These are phyloP conservation scores for Zosterops borbonicus DNA, from an alignment of 2,113 vertebrate species.

Conservation along the genomic window DNA sequence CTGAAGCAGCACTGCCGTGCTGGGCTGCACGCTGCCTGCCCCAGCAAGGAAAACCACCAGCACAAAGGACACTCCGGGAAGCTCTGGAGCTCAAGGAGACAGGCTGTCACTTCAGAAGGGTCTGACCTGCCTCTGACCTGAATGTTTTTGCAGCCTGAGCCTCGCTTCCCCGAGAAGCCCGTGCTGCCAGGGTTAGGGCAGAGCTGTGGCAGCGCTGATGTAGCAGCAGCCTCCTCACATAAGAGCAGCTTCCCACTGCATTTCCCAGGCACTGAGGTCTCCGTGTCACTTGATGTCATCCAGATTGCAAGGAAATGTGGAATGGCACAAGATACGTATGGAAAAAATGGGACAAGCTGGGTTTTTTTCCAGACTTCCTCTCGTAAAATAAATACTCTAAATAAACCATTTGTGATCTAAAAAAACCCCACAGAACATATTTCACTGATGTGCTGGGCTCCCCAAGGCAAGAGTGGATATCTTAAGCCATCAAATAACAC, in stretches of 20 bases:
- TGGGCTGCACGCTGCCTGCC: not conserved
- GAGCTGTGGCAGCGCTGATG: accelerated
- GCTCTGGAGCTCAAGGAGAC: not conserved
- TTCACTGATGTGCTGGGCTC: conserved; percentile 5
- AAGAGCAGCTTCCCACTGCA: not conserved
- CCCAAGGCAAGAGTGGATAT: not conserved
- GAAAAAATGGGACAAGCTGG: conserved; percentile 1
- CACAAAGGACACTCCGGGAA: not conserved
- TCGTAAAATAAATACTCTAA: not conserved
- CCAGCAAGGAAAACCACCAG: not conserved
- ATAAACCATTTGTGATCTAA: not conserved
- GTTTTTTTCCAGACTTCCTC: conserved; percentile 26
- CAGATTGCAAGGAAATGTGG: not conserved
- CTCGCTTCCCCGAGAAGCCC: not conserved
- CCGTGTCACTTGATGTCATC: not conserved
- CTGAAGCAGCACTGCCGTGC: accelerated
- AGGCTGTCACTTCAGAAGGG: not conserved
- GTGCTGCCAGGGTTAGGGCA: not conserved
- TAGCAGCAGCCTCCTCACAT: not conserved
- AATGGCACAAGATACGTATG: not conserved
- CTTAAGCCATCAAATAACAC: not conserved
- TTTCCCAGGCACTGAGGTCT: conserved; percentile 15
- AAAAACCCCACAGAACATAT: not conserved
- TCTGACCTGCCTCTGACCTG: conserved; percentile 26
- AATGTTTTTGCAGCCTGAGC: not conserved